phyloP scores from a whole-genome alignment of 2,113 vertebrate species.

The Zosterops pallidus region DNA sequence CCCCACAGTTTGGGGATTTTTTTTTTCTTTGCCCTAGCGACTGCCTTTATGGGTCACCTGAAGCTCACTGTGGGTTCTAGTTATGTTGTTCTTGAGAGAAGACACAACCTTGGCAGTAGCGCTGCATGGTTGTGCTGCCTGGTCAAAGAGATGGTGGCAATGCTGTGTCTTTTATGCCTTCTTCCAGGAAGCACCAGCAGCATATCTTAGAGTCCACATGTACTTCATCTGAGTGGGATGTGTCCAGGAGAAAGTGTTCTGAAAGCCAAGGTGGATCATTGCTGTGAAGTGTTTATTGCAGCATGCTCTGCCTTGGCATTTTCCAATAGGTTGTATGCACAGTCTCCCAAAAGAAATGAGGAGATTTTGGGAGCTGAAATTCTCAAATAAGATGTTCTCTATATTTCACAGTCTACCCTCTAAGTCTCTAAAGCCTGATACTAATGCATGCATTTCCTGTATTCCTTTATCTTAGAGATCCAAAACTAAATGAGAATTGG shows the following conservation, averaged over 20 bases:
- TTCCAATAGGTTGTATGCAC: background rate
- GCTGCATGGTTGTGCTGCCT: background rate
- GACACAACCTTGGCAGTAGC: background rate
- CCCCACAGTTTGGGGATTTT: background rate
- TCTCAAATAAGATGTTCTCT: background rate
- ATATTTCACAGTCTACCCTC: background rate
- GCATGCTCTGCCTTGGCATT: background rate
- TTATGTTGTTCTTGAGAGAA: background rate
- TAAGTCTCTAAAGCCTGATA: background rate
- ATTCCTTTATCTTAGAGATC: background rate
- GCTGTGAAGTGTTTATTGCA: background rate
- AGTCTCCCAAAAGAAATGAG: background rate
- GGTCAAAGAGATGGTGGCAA: background rate
- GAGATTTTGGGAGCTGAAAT: background rate
- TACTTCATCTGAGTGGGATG: background rate
- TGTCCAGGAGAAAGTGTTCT: background rate
- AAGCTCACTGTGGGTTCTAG: background rate
- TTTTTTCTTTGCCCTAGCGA: background rate
- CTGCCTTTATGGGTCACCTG: background rate
- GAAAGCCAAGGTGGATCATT: background rate
- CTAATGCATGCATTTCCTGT: background rate
- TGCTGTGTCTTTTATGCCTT: background rate
- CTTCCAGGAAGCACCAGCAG: background rate
- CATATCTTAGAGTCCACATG: background rate
- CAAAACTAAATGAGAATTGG: background rate